These are phyloP conservation scores for Diogma glabrata DNA, from an alignment of 2,888 invertebrate genomes.

Conservation along the genomic window DNA sequence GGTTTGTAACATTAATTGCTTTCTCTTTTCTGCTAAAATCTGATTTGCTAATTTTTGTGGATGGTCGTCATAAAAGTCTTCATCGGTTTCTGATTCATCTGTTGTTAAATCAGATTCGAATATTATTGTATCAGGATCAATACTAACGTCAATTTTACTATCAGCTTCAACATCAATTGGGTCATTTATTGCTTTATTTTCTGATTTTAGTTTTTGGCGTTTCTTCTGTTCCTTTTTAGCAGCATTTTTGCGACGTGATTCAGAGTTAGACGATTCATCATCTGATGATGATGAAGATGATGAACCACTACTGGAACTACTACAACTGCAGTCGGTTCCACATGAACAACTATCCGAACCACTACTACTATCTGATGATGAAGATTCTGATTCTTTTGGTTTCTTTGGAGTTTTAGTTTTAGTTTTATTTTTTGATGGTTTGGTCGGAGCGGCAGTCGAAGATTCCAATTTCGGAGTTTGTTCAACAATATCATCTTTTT, in stretches of 20 bases:
- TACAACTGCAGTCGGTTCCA: constrained; percentile 74
- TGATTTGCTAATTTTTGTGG: constrained; percentile 65
- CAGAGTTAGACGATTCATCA: constrained; percentile 39
- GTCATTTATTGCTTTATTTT: constrained; percentile 33
- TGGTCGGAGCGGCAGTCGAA: constrained; percentile 6
- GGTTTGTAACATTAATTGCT: constrained; percentile 50
- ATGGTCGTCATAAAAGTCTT: constrained; percentile 77
- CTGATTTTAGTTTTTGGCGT: constrained; percentile 25
- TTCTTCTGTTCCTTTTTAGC: constrained; percentile 36
- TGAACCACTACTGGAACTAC: constrained; percentile 56
- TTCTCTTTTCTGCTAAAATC: constrained; percentile 61
- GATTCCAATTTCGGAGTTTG: constrained; percentile 15
- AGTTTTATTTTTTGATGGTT: constrained; percentile 38
- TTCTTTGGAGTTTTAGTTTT: constrained; percentile 40
- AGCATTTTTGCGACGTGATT: constrained; percentile 34
- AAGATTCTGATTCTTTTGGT: constrained; percentile 40
- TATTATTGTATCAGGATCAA: constrained; percentile 48
- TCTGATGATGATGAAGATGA: constrained; percentile 48
- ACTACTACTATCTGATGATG: constrained; percentile 65
- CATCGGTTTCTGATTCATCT: constrained; percentile 73
- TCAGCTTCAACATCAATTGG: constrained; percentile 41
- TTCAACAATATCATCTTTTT: constrained; percentile 31
- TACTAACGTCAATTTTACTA: constrained; percentile 28
- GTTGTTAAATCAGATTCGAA: constrained; percentile 77
- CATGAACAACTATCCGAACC: constrained; percentile 70